Percentiles rank a stretch among this genome's conserved stretches.
phyloP scores from a whole-genome alignment of 2,888 invertebrate genomes.

The Mesoligia furuncula region DNA sequence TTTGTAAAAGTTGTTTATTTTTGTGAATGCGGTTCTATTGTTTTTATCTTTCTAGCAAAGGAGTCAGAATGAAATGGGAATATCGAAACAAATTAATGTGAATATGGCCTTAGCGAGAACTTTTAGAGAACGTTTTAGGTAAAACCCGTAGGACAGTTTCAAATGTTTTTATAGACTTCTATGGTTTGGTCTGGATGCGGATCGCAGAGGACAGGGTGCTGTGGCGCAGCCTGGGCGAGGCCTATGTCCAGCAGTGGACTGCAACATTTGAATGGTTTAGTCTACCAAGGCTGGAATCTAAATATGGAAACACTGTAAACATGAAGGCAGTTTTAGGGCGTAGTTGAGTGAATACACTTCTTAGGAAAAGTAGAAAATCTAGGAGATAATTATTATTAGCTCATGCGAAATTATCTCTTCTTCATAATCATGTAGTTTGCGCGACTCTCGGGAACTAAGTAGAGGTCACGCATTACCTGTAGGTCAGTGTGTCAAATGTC shows the following conservation, averaged over 20 bases:
- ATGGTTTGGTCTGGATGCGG: background rate
- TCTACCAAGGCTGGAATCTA: background rate
- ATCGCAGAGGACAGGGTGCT: too few species aligned
- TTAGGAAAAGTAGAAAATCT: background rate
- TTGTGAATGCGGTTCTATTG: background rate
- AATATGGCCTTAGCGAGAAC: background rate
- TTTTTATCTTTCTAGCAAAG: background rate
- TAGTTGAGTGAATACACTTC: background rate
- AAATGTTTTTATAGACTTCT: background rate
- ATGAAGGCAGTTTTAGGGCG: background rate
- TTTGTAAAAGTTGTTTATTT: background rate
- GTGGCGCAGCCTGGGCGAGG: too few species aligned
- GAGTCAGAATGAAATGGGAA: background rate
- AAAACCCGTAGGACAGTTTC: background rate
- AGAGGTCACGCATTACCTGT: constrained; percentile 39
- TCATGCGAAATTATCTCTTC: background rate
- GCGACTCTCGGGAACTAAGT: constrained; percentile 16
- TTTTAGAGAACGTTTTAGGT: background rate
- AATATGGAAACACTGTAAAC: background rate
- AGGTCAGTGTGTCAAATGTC: constrained; percentile 65
- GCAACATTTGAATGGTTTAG: background rate
- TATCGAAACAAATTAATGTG: background rate
- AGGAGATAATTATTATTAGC: background rate
- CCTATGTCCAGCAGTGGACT: too few species aligned
- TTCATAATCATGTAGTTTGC: constrained; percentile 13